Percentiles rank a stretch among this genome's conserved stretches.
Evolutionary conservation across 2,888 invertebrate species (phyloP).

Genomic region (Cataglyphis livida): DNA sequence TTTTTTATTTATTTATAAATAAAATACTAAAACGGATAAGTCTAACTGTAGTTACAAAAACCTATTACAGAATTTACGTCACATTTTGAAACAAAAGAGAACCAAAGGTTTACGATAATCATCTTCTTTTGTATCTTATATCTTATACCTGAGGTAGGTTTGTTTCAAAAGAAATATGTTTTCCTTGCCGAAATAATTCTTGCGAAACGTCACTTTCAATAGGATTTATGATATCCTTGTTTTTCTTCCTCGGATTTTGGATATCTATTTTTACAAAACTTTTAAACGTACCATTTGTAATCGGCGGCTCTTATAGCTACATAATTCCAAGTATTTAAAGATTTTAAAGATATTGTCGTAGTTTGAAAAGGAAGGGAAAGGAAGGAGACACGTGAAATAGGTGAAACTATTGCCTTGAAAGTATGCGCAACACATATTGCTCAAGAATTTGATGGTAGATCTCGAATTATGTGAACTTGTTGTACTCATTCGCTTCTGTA

Average conservation of each 20-base stretch:
- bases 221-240: neutral
- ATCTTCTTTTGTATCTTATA: neutral
- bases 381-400: conserved; percentile 35
- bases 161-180: neutral
- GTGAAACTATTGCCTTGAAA: conserved; percentile 63
- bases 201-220: neutral
- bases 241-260: neutral
- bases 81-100: neutral
- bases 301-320: neutral
- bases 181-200: neutral
- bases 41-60: neutral
- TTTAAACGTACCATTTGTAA: neutral
- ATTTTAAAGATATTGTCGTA: conserved; percentile 13
- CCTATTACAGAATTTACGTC: neutral
- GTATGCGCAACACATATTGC: conserved; percentile 57
- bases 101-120: neutral
- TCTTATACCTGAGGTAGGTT: neutral
- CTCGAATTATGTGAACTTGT: conserved; percentile 60
- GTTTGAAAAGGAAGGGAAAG: conserved; percentile 28
- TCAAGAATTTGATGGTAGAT: conserved; percentile 65
- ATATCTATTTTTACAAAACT: neutral
- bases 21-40: neutral
- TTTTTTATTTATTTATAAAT: neutral
- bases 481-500: conserved; percentile 50
- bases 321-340: neutral